Percentiles rank a stretch among this genome's conserved stretches.
These are phyloP conservation scores for Eupeodes latifasciatus DNA, from an alignment of 2,888 invertebrate species.

Conservation along the genomic window DNA sequence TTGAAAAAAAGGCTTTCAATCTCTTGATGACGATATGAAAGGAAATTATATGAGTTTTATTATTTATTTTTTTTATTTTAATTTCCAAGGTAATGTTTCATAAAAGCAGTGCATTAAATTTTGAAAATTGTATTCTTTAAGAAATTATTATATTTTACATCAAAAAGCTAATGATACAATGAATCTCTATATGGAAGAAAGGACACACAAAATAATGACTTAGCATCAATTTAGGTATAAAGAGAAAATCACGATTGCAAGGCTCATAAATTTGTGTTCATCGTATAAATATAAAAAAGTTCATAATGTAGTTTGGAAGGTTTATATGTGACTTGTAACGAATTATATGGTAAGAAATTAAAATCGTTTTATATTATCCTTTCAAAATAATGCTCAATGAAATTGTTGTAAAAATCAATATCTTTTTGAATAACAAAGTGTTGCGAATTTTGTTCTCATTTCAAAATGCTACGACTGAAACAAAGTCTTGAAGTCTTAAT, in stretches of 20 bases:
- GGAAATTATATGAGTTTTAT: background rate
- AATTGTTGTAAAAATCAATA: too few species aligned
- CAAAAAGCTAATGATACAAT: too few species aligned
- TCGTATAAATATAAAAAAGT: background rate
- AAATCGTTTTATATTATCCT: background rate
- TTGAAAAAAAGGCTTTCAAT: background rate
- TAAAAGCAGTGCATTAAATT: conserved; percentile 20
- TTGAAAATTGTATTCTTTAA: conserved; percentile 6
- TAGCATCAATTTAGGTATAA: background rate
- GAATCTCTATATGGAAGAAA: background rate
- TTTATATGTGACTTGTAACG: conserved; percentile 30
- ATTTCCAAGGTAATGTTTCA: conserved; percentile 39
- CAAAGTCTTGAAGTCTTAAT: too few species aligned
- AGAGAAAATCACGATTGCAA: conserved; percentile 18
- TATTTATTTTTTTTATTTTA: conserved; percentile 1
- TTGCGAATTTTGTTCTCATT: too few species aligned
- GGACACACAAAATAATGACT: background rate
- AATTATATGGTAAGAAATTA: background rate
- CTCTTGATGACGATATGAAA: background rate
- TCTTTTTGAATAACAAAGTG: too few species aligned
- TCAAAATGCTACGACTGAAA: too few species aligned
- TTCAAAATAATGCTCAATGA: too few species aligned
- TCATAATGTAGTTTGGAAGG: background rate
- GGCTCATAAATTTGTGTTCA: conserved; percentile 39
- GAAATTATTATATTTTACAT: conserved; percentile 17